Evolutionary conservation across 2,888 invertebrate genomes (phyloP).

Genomic region (Tryphoninae sp.): DNA sequence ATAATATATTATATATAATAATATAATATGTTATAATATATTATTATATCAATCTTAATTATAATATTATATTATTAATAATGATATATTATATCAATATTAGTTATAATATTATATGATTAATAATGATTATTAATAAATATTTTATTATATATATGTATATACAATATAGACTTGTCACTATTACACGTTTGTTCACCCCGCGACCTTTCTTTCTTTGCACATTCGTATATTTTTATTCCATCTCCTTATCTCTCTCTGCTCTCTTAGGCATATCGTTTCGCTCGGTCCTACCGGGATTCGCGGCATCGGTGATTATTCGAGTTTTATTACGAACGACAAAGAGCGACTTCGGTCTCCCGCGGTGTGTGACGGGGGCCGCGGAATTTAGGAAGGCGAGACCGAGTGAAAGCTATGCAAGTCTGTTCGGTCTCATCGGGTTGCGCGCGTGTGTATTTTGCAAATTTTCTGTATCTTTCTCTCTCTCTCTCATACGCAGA

Average conservation of each 20-base stretch:
- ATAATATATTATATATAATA: too few species aligned
- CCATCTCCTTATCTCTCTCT: not conserved
- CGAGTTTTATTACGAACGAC: conserved; percentile 55
- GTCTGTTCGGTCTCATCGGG: conserved; percentile 15
- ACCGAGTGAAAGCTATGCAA: conserved; percentile 34
- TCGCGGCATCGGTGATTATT: conserved; percentile 50
- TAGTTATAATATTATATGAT: too few species aligned
- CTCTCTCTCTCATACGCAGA: not conserved
- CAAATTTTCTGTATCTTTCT: conserved; percentile 44
- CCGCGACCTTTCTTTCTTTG: conserved; percentile 42
- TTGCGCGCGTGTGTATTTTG: conserved; percentile 24
- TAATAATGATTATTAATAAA: too few species aligned
- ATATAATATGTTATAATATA: too few species aligned
- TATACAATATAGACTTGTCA: conserved; percentile 17
- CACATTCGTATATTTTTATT: conserved; percentile 19
- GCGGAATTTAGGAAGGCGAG: conserved; percentile 55
- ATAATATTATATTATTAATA: too few species aligned
- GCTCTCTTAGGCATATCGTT: not conserved
- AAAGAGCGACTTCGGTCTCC: conserved; percentile 52
- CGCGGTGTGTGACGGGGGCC: conserved; percentile 46
- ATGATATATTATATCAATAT: too few species aligned
- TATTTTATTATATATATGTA: not conserved
- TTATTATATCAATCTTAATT: too few species aligned
- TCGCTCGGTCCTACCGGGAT: conserved; percentile 9
- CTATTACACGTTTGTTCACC: conserved; percentile 54